Conservation (phyloP, 2,113 vertebrate genomes). For the Prochilodus magdalenae region DNA sequence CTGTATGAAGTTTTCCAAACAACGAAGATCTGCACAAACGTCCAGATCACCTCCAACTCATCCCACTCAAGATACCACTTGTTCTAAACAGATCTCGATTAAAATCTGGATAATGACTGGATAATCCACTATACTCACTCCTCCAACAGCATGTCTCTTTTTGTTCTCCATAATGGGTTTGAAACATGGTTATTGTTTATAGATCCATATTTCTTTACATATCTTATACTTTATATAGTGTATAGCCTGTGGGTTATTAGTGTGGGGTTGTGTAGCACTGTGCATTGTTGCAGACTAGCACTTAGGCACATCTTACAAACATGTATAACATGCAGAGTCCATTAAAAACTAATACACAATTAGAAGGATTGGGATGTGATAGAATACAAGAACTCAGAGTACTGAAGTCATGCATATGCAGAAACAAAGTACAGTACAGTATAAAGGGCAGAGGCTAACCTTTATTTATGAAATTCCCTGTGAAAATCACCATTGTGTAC, state of each 20-base stretch:
- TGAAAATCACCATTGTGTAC: no score
- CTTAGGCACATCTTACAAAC: neutral
- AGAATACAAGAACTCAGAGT: no score
- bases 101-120: no score
- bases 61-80: neutral
- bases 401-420: no score
- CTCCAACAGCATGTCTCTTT: neutral
- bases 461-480: no score
- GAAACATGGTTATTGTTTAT: conserved; percentile 16
- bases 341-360: neutral
- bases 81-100: conserved; percentile 5
- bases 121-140: neutral
- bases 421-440: no score
- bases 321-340: neutral
- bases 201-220: conserved; percentile 1
- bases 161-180: neutral
- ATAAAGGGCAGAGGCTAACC: no score
- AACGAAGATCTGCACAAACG: conserved; percentile 15
- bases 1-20: conserved; percentile 20
- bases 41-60: neutral
- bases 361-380: no score
- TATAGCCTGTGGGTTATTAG: neutral
- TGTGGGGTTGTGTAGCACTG: neutral
- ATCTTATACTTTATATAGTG: neutral
- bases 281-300: neutral